Evolutionary conservation across 2,888 invertebrate species (phyloP).

Genomic region (Pterostichus niger): DNA sequence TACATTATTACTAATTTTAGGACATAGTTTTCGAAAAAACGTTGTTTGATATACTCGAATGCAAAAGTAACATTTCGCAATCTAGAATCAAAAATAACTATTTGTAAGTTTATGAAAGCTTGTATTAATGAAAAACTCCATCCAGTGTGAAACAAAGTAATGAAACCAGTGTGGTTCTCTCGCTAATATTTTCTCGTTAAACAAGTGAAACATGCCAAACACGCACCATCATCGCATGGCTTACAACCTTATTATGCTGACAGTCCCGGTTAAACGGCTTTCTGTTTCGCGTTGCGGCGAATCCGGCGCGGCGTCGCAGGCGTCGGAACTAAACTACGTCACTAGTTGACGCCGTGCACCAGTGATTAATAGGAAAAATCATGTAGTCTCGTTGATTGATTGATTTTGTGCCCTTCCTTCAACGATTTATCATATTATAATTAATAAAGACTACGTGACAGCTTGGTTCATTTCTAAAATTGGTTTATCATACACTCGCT

Average conservation of each 20-base stretch:
- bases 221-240: background rate
- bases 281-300: background rate
- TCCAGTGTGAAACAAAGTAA: background rate
- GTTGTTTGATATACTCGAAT: too few species aligned
- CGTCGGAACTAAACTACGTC: background rate
- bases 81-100: too few species aligned
- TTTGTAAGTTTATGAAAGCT: background rate
- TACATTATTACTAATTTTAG: too few species aligned
- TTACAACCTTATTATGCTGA: conserved; percentile 1
- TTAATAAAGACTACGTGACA: conserved; percentile 61
- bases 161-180: background rate
- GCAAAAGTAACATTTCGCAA: too few species aligned
- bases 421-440: conserved; percentile 61
- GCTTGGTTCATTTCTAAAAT: conserved; percentile 61
- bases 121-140: background rate
- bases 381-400: conserved; percentile 56
- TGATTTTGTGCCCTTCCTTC: conserved; percentile 35
- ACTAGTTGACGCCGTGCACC: background rate
- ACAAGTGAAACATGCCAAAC: conserved; percentile 2
- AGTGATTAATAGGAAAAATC: conserved; percentile 62
- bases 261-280: conserved; percentile 1
- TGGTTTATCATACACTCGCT: conserved; percentile 52
- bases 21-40: too few species aligned
- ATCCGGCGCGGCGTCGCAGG: background rate
- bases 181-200: background rate